Base-by-base conservation (phyloP, 2,888 invertebrate species). In the Drosophila seclusa region DNA sequence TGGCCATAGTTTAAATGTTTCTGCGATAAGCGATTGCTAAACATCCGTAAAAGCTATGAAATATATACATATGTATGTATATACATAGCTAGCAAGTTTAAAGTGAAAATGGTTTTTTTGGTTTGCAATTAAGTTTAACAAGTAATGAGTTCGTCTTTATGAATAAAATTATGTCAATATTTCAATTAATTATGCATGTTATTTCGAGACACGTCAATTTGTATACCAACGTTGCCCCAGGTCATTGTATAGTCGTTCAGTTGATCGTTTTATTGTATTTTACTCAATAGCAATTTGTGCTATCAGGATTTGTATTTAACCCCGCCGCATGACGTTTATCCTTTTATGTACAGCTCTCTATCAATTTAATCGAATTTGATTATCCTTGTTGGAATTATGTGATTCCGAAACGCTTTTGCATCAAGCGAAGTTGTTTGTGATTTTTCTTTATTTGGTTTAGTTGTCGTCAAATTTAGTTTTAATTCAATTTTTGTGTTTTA, bases 281-380 rank as follows among this genome's bases (percentile, higher is more conserved):
- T 32, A 57, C 34, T 36, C 49, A 60, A 68, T 63, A 16, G 36
- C 8, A 68, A 45, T 74, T 29, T 52, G 53, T 54, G 40, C 57
- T 53, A 16, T 24, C 38, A 18, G 62, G 21, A 68, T 63, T 74
- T 74, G 68, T 55, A 74, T 74, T 68, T 59, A 24, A 40, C 49
- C n/a, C 34, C 5, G 45, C 42, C 31, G 38, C 68, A 59, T 74
- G 55, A 64, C 52, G 57, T 68, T 76, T 58, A 71, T 71, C 61
- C 63, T 29, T 64, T 54, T 7, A 24, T n/a, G 31, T 60, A 11
- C 42, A 21, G 4, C 67, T 62, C 73, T 73, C 68, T 65, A 68
- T 55, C 68, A 76, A 67, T 83, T 83, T 80, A 88, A 88, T 86
- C 78, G 76, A 86, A 83, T 84, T 88, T 83, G 70, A 73, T 80